phyloP scores from a whole-genome alignment of 2,888 invertebrate genomes.

The Archips xylosteana region DNA sequence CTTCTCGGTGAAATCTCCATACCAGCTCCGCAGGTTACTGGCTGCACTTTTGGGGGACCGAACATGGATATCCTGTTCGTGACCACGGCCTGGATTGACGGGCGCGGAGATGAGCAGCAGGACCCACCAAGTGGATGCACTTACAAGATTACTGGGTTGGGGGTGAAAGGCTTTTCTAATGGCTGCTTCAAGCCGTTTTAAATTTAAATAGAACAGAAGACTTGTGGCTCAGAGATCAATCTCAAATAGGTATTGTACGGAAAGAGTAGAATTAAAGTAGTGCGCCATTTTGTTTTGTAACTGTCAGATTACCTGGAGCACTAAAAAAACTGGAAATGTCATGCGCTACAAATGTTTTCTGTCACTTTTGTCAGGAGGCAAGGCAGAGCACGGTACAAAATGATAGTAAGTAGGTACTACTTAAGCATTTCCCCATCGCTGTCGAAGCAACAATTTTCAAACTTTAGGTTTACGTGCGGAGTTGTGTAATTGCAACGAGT shows the following conservation, averaged over 20 bases:
- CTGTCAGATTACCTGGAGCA: not conserved
- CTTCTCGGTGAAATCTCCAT: constrained; percentile 83
- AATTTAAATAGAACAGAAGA: not conserved
- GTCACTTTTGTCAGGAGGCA: no score
- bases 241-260: not conserved
- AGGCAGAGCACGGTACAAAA: no score
- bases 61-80: constrained; percentile 89
- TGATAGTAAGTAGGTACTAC: no score
- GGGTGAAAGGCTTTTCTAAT: constrained; percentile 82
- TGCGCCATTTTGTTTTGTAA: not conserved
- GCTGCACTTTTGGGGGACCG: constrained; percentile 90
- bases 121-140: constrained; percentile 45
- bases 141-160: constrained; percentile 87
- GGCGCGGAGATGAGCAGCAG: constrained; percentile 53
- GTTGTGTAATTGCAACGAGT: no score
- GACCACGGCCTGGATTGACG: constrained; percentile 78
- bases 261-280: not conserved
- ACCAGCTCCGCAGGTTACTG: constrained; percentile 87
- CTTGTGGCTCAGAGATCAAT: not conserved
- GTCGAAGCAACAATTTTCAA: no score
- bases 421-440: no score
- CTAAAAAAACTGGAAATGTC: not conserved
- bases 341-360: no score
- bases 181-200: constrained; percentile 57
- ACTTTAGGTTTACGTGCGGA: no score